Evolutionary conservation across 2,113 vertebrate genomes (phyloP), one percentile per base, ranked within the genome.

Genomic region (Myotis yumanensis): DNA sequence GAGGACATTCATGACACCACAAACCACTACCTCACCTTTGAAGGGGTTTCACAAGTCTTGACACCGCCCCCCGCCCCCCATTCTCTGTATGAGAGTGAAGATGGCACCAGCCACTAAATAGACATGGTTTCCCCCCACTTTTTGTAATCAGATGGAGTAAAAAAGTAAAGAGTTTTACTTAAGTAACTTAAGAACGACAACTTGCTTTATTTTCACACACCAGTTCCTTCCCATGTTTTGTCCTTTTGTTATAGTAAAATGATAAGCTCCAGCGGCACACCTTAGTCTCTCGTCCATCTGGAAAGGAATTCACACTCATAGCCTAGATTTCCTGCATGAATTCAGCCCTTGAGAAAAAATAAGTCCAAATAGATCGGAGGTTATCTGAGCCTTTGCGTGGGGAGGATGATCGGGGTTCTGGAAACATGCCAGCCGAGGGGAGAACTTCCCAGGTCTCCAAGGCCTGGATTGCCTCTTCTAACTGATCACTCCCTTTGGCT

Each of bases 121-220:
- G 54, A 51, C 51, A 11, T 32, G 14, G 12, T n/a, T 32, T 5
- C 10, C 20, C 28, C 32, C 51, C 18, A 54, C 48, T 83, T 57
- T 76, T 57, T 92, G 22, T 48, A 89, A 92, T 35, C n/a, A 62
- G 32, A 68, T 66, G 48, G 18, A 92, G 75, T 96, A 40, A 75
- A 96, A 79, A 86, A 35, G 18, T 79, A 69, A 57, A 84, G 51
- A 57, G 20, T 51, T 57, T 73, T 92, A 30, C 28, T 76, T 81
- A 81, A 81, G 48, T 89, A 54, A 84, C 69, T 7, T 30, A 72
- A 68, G 40, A 82, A 81, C 75, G 20, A 48, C 6, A 28, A 14
- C 40, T 64, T 85, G 59, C 64, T 88, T 91, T 73, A 28, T 25
- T 89, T 92, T 82, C 30, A 54, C 25, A 46, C 0, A 20, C n/a